phyloP scores from a whole-genome alignment of 2,888 invertebrate species.

The Spilarctia lutea region DNA sequence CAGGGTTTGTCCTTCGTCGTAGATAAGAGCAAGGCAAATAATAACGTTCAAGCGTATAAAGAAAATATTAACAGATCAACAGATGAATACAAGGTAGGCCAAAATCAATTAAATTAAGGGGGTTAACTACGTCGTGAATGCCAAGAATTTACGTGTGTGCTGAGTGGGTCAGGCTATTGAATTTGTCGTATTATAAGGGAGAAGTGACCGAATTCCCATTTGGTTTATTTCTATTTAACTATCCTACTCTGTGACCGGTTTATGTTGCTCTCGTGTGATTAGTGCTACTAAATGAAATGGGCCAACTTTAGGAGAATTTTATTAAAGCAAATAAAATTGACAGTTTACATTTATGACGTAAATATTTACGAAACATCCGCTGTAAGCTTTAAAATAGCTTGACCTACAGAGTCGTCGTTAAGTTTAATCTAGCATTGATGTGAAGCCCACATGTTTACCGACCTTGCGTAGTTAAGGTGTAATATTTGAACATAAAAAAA shows the following conservation, averaged over 20 bases:
- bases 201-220: constrained; percentile 19
- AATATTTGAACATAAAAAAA: constrained; percentile 30
- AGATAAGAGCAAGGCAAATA: constrained; percentile 44
- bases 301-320: not conserved
- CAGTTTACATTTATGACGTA: constrained; percentile 15
- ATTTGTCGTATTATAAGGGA: constrained; percentile 20
- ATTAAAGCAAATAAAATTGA: not conserved
- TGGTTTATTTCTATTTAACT: not conserved
- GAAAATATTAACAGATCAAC: constrained; percentile 33
- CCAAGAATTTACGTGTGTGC: constrained; percentile 34
- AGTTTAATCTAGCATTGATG: constrained; percentile 56
- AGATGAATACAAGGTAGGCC: constrained; percentile 26
- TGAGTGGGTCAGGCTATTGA: constrained; percentile 33
- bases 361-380: constrained; percentile 53
- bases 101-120: constrained; percentile 21
- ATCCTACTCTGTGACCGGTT: not conserved
- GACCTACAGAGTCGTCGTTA: constrained; percentile 64
- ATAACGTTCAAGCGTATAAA: constrained; percentile 42
- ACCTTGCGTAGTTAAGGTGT: constrained; percentile 63
- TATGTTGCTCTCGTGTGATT: constrained; percentile 1
- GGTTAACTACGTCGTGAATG: constrained; percentile 40
- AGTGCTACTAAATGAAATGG: not conserved
- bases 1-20: constrained; percentile 63
- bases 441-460: constrained; percentile 51
- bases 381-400: constrained; percentile 54